Evolutionary conservation across 2,888 invertebrate genomes (phyloP), one percentile per base, ranked within the genome.

Genomic region (Mesoligia furuncula): DNA sequence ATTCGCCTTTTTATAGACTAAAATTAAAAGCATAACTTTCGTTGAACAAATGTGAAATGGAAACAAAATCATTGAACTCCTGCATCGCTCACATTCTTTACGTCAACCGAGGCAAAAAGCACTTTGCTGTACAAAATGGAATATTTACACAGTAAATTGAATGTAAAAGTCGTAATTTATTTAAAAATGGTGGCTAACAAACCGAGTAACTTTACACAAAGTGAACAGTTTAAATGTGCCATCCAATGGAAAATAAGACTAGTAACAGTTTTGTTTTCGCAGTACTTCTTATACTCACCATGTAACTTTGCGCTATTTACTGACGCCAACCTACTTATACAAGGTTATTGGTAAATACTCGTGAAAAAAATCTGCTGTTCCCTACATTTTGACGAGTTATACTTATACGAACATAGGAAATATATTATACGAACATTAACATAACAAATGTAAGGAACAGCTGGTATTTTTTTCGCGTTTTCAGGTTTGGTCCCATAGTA

Each of bases 31-130:
- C 7, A 66, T 57, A 62, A 39, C 8, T 74, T 79, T 76, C 17
- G 59, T 62, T 64, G 54, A 77, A 68, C 73, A 77, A 42, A 80
- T 80, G 73, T 64, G 27, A 42, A 69, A 57, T 72, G 51, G 75
- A 77, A 77, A 80, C 51, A 74, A 83, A 74, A 80, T 67, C 73
- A 70, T 73, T 83, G 80, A 76, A 71, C 76, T 80, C 66, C 17
- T 64, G 67, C 70, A 67, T 76, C 45, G 70, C 45, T 67, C 36
- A 71, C 70, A 83, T 80, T 83, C 76, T 82, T 82, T 62, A 73
- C 76, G 45, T 76, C 80, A 61, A 51, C 51, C 45, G 24, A 42
- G 54, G 45, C 42, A 73, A 62, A 77, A 74, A 80, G 71, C 62
- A 76, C 17, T 54, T 65, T 48, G 67, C 24, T 64, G 65, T 57